These are phyloP conservation scores for Serripes groenlandicus DNA, from an alignment of 2,888 invertebrate species.

Conservation along the genomic window DNA sequence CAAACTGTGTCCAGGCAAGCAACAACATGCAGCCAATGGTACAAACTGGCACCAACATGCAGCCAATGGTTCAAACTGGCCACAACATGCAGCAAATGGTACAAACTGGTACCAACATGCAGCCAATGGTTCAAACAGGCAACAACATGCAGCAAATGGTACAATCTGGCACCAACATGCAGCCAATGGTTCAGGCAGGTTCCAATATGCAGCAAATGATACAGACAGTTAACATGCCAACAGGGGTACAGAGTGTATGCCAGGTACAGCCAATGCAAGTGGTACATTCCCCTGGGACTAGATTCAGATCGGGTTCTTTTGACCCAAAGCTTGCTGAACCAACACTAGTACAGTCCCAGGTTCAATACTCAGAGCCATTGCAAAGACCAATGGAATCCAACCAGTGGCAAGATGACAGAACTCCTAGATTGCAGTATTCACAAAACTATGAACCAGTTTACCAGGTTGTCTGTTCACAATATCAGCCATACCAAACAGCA, in stretches of 20 bases:
- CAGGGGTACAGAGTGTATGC: not conserved
- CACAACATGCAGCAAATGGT: not conserved
- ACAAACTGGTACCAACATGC: too few relatives aligned
- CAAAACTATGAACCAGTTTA: constrained; percentile 12
- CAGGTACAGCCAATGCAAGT: constrained; percentile 13
- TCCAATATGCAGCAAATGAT: not conserved
- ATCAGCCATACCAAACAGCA: constrained; percentile 4
- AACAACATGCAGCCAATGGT: not conserved
- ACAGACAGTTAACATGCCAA: too few relatives aligned
- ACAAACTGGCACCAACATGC: not conserved
- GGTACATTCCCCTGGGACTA: not conserved
- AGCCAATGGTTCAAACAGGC: not conserved
- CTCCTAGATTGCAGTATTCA: not conserved
- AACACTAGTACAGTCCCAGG: not conserved
- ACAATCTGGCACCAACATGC: too few relatives aligned
- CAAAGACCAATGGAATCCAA: not conserved
- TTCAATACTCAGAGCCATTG: not conserved
- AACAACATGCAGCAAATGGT: not conserved
- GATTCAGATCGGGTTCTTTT: constrained; percentile 5
- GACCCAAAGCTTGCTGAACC: not conserved
- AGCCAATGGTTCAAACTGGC: not conserved
- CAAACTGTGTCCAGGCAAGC: too few relatives aligned
- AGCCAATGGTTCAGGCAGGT: not conserved
- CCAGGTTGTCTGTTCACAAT: constrained; percentile 6
- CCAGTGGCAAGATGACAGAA: not conserved